Conservation (phyloP, 2,888 invertebrate species). For the Sepiola atlantica region DNA sequence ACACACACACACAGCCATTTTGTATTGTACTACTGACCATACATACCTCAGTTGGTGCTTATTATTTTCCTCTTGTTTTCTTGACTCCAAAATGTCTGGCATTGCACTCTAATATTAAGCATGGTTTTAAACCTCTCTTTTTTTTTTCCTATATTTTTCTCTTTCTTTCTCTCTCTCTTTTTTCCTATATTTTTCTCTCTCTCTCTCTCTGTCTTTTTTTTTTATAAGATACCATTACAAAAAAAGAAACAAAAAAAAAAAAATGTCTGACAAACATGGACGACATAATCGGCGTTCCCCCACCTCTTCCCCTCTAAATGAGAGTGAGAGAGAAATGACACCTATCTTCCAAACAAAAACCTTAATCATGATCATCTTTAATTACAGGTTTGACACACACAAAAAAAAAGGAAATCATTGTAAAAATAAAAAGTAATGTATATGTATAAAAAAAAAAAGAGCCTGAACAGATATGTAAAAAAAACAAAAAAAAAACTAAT, state of each 20-base stretch:
- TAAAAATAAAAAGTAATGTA: neutral
- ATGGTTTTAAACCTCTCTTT: neutral
- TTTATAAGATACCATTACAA: neutral
- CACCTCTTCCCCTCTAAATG: neutral
- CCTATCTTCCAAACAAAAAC: neutral
- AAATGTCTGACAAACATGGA: neutral
- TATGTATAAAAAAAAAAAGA: neutral
- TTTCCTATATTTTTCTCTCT: neutral
- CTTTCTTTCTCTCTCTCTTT: neutral
- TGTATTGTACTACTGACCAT: slow-evolving; percentile 22
- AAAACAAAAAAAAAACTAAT: neutral
- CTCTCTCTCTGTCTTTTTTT: neutral
- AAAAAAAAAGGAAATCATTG: neutral
- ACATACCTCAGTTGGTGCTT: neutral
- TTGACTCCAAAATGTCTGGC: slow-evolving; percentile 5
- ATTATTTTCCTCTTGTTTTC: neutral
- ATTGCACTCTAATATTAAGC: slow-evolving; percentile 1
- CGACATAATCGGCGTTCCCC: neutral
- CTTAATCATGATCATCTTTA: slow-evolving; percentile 13
- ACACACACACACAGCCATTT: neutral
- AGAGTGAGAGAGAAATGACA: neutral
- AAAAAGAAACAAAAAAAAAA: neutral
- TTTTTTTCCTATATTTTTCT: too few relatives aligned
- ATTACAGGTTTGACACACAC: neutral
- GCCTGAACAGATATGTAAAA: neutral